Evolutionary conservation across 1,140 invertebrate genomes (phyloP).

Genomic region (Formica exsecta): DNA sequence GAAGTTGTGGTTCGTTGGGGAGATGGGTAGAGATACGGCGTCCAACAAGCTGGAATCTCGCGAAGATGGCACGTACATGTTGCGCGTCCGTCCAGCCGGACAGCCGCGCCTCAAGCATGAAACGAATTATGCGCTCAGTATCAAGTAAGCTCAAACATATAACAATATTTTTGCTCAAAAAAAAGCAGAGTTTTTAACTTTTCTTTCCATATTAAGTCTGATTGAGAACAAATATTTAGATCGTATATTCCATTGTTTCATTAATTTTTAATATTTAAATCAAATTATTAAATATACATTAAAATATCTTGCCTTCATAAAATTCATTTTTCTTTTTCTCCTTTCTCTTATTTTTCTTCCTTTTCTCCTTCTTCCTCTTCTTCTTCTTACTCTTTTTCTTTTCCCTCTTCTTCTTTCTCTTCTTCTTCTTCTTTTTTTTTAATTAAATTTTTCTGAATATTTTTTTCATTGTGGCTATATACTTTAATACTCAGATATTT

Average conservation of each 20-base stretch:
- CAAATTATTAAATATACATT: neutral
- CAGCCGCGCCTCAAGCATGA: constrained; percentile 87
- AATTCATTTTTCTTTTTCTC: neutral
- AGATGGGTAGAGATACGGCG: constrained; percentile 95
- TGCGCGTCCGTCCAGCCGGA: constrained; percentile 92
- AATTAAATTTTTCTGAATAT: neutral
- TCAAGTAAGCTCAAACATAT: constrained; percentile 90
- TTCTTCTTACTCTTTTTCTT: constrained; percentile 10
- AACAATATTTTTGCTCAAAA: neutral
- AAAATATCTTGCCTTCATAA: neutral
- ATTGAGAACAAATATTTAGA: neutral
- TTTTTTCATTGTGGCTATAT: neutral
- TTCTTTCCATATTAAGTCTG: neutral
- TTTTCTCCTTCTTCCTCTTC: constrained; percentile 37
- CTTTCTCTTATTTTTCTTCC: neutral
- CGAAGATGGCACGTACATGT: constrained; percentile 95
- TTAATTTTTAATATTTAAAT: constrained; percentile 4
- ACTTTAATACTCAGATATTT: constrained; percentile 72
- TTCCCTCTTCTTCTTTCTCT: constrained; percentile 21
- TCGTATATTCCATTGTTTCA: neutral
- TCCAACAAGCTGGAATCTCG: constrained; percentile 92
- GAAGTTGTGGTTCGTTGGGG: constrained; percentile 93
- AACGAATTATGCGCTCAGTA: constrained; percentile 94
- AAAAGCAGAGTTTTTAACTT: neutral
- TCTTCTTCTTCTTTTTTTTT: constrained; percentile 50